phyloP scores from a whole-genome alignment of 1,140 invertebrate genomes.

The Caligus rogercresseyi region DNA sequence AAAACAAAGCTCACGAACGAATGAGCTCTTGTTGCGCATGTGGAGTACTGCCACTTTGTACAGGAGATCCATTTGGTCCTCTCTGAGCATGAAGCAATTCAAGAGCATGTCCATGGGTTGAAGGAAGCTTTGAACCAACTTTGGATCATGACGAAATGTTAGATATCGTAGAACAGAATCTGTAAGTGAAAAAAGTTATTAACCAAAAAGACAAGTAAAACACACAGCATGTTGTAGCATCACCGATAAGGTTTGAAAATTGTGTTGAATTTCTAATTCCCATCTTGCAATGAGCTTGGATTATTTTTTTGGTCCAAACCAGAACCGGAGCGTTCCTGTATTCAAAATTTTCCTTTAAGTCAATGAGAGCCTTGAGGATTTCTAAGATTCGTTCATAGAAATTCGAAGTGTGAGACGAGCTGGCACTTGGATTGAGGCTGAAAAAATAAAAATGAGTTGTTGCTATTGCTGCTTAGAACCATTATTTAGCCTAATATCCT shows the following conservation, averaged over 20 bases:
- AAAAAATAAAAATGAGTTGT: conserved; percentile 11
- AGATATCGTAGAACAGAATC: background rate
- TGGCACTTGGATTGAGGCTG: background rate
- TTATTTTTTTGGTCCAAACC: background rate
- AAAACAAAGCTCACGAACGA: background rate
- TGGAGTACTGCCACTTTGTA: background rate
- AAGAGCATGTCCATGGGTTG: background rate
- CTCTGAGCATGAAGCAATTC: background rate
- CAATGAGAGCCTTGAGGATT: background rate
- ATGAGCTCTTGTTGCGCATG: background rate
- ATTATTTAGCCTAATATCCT: conserved; percentile 20
- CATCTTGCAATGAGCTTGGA: background rate
- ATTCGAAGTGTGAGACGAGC: background rate
- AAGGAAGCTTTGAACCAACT: background rate
- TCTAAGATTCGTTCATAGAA: background rate
- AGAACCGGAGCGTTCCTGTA: background rate
- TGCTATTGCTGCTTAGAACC: too few species aligned
- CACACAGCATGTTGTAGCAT: background rate
- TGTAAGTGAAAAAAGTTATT: background rate
- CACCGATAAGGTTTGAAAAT: background rate
- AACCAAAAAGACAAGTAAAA: background rate
- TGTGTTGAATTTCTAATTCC: background rate
- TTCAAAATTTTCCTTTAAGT: background rate
- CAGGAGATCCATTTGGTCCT: background rate
- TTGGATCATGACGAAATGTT: background rate